Evolutionary conservation across 2,113 vertebrate species (phyloP).

Genomic region (Athene noctua): DNA sequence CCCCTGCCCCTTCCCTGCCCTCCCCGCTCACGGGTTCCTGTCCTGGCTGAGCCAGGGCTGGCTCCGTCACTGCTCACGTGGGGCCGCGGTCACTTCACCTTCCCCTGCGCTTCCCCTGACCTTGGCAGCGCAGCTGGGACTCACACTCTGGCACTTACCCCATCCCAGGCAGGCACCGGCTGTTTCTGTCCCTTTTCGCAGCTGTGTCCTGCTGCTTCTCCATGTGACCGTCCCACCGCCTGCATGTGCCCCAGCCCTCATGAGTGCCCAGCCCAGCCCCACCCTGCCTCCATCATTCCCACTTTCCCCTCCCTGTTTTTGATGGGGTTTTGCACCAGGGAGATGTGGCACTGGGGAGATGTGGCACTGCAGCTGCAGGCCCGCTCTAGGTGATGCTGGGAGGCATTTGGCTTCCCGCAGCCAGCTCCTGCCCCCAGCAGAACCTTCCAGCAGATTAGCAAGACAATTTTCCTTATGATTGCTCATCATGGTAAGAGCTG

Average conservation of each 20-base stretch:
- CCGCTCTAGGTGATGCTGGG: background rate
- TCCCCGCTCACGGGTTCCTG: background rate
- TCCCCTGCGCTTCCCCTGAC: background rate
- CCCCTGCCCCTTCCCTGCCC: background rate
- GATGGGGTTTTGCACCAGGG: background rate
- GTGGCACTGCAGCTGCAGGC: rapidly evolving
- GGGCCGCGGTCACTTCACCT: background rate
- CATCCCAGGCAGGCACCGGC: background rate
- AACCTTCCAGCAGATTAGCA: slow-evolving; percentile 52
- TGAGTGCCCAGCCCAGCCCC: rapidly evolving
- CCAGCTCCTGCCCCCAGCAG: background rate
- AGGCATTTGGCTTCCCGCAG: background rate
- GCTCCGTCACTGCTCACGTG: background rate
- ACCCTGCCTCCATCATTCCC: background rate
- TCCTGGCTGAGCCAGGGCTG: background rate
- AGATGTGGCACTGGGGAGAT: background rate
- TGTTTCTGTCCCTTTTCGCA: background rate
- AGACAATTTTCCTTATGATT: slow-evolving; percentile 32
- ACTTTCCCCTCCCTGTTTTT: background rate
- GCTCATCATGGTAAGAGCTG: slow-evolving; percentile 37
- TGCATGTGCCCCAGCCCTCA: rapidly evolving
- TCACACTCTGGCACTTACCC: rapidly evolving
- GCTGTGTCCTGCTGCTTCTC: background rate
- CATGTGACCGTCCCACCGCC: rapidly evolving
- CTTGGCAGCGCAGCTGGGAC: background rate